Evolutionary conservation across 2,113 vertebrate genomes (phyloP), one percentile per base, ranked within the genome.

Genomic region (Sinocyclocheilus anshuiensis): DNA sequence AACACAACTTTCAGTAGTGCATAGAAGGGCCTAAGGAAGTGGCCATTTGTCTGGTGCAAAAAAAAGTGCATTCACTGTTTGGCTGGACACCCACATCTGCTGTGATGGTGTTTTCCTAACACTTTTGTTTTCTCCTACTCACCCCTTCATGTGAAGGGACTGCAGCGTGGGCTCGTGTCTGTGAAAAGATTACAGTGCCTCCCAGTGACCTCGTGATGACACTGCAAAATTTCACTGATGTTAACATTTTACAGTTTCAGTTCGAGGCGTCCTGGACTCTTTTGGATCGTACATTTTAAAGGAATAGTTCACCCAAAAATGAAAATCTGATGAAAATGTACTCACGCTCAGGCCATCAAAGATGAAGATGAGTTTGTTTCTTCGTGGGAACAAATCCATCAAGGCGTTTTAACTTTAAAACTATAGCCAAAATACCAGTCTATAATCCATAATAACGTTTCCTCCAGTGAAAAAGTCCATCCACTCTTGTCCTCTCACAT

Each of bases 181-280:
- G 65, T 75, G 13, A 33, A 59, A 29, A 39, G 83, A 57, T 15
- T n/a, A 81, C 82, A 86, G 24, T 59, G 76, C 81, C 85, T 13
- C 6, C 81, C 61, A 29, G 33, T 81, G 88, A 22, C 26, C 13
- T 76, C 15, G 4, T 39, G 48, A 67, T 84, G 10, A 83, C 4
- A 55, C n/a, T 57, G 69, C 57, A 75, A 33, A 9, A 65, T 16
- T 0, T 42, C 1, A 39, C 16, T 16, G 29, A 36, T 42, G 71
- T 74, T 74, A 11, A 74, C 20, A 13, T 42, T 42, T 74, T 39
- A 72, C 33, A 36, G 65, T 72, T 72, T 42, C 33, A 72, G 33
- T n/a, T 72, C 22, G 6, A 55, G 0, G 15, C 15, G 1, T 6
- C 53, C 15, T 3, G 4, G 0, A 3, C 50, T 15, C 4, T 53